These are phyloP conservation scores for Amiota mariae DNA, from an alignment of 2,888 invertebrate species.

Conservation along the genomic window DNA sequence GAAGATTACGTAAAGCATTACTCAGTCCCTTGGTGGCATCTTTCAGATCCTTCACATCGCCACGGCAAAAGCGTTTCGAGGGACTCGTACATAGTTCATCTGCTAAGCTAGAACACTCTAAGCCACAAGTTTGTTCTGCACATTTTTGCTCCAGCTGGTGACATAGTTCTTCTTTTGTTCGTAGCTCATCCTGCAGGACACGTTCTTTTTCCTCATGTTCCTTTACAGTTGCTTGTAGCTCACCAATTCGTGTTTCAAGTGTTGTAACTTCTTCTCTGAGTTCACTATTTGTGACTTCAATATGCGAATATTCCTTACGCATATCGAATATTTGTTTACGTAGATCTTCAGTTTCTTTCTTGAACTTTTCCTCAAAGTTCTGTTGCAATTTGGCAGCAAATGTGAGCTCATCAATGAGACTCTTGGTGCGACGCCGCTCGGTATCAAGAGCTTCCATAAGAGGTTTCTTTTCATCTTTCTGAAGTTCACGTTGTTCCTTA, in stretches of 20 bases:
- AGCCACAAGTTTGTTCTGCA: conserved; percentile 52
- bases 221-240: conserved; percentile 76
- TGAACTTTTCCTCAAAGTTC: conserved; percentile 74
- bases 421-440: conserved; percentile 64
- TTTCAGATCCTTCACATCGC: conserved; percentile 57
- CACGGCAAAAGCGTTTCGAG: conserved; percentile 61
- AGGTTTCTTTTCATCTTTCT: conserved; percentile 74
- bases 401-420: conserved; percentile 75
- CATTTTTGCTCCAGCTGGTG: conserved; percentile 60
- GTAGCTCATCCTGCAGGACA: conserved; percentile 77
- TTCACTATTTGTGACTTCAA: conserved; percentile 81
- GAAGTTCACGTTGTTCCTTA: conserved; percentile 75
- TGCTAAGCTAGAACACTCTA: conserved; percentile 64
- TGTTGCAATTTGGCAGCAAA: conserved; percentile 74
- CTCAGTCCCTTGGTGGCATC: conserved; percentile 64
- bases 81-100: conserved; percentile 69
- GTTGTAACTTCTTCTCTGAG: conserved; percentile 81
- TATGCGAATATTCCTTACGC: conserved; percentile 77
- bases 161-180: conserved; percentile 69
- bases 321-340: conserved; percentile 76
- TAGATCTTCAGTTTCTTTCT: conserved; percentile 75
- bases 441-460: conserved; percentile 64
- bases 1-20: conserved; percentile 61
- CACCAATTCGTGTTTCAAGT: conserved; percentile 77
- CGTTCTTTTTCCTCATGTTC: conserved; percentile 77